Percentiles rank a stretch among this genome's conserved stretches.
These are phyloP conservation scores for Drosophila multiciliata DNA, from an alignment of 2,888 invertebrate species.

Conservation along the genomic window DNA sequence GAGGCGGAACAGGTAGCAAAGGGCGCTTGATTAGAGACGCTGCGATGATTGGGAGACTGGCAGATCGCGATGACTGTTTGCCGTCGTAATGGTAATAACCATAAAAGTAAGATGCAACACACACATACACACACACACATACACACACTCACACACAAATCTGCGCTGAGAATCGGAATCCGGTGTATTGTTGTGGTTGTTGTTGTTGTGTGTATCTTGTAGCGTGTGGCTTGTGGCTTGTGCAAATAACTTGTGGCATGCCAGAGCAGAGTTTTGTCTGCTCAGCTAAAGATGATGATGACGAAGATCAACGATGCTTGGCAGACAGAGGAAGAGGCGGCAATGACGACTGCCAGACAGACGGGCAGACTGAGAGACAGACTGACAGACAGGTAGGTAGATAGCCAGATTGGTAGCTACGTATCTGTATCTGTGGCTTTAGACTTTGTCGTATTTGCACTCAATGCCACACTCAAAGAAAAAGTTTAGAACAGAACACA, in stretches of 20 bases:
- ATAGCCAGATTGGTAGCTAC: constrained; percentile 48
- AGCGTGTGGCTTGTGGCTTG: constrained; percentile 36
- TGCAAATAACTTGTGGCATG: constrained; percentile 49
- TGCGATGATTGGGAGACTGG: constrained; percentile 23
- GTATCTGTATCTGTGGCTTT: constrained; percentile 48
- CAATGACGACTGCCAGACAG: constrained; percentile 18
- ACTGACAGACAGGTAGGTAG: constrained; percentile 44
- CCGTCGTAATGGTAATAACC: constrained; percentile 62
- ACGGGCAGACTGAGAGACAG: constrained; percentile 8
- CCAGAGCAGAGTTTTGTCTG: constrained; percentile 55
- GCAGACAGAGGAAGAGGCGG: constrained; percentile 52
- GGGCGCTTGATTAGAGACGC: constrained; percentile 62
- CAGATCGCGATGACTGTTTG: constrained; percentile 38
- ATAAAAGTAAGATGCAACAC: constrained; percentile 43
- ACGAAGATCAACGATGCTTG: constrained; percentile 63
- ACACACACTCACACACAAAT: constrained; percentile 46
- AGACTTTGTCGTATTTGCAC: constrained; percentile 49
- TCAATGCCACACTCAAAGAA: constrained; percentile 33
- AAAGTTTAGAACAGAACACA: no score
- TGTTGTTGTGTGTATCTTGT: constrained; percentile 52
- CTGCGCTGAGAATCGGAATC: constrained; percentile 65
- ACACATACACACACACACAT: constrained; percentile 16
- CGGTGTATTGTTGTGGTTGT: constrained; percentile 22
- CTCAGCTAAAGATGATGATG: constrained; percentile 29
- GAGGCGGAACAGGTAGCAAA: constrained; percentile 27